Conservation (phyloP, 2,888 invertebrate species). For the Sturmia bella region DNA sequence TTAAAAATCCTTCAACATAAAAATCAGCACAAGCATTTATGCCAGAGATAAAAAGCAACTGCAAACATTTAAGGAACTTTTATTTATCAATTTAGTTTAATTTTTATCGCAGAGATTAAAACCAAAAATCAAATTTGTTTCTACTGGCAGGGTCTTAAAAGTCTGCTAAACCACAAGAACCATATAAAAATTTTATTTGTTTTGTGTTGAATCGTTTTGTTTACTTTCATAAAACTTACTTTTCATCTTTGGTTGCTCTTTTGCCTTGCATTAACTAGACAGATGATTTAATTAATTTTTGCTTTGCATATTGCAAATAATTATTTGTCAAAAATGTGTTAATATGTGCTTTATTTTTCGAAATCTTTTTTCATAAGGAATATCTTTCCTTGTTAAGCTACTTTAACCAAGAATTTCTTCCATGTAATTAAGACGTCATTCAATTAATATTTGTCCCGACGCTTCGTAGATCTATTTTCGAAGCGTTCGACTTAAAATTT, state of each 20-base stretch:
- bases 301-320: neutral
- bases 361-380: too few species aligned
- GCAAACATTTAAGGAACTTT: neutral
- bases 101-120: constrained; percentile 9
- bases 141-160: neutral
- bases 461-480: too few species aligned
- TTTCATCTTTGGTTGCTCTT: neutral
- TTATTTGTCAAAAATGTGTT: too few species aligned
- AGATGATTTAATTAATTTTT: constrained; percentile 26
- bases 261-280: neutral
- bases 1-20: neutral
- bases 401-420: too few species aligned
- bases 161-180: neutral
- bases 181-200: neutral
- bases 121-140: neutral
- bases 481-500: too few species aligned
- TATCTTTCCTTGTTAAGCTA: too few species aligned
- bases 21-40: neutral
- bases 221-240: neutral
- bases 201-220: neutral
- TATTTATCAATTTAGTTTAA: constrained; percentile 12
- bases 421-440: too few species aligned
- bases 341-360: too few species aligned
- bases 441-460: too few species aligned
- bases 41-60: neutral